A percentile compares a stretch with the other conserved stretches of the same genome.
phyloP scores from a whole-genome alignment of 1,140 invertebrate species.

The Aporrectodea caliginosa region DNA sequence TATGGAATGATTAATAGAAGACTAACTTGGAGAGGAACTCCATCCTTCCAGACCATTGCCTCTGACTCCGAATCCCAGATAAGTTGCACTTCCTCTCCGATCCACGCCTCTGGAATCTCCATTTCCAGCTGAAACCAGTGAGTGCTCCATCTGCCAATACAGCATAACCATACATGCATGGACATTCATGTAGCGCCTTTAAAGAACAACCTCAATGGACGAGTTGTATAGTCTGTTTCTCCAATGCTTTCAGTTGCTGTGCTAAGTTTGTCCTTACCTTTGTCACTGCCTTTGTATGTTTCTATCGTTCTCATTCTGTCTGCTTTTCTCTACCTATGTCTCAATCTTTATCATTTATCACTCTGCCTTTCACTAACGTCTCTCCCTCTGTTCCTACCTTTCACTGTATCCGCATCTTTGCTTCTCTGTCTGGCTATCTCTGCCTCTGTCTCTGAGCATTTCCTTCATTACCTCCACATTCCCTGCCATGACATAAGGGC shows the following conservation, averaged over 20 bases:
- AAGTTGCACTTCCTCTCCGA: constrained; percentile 42
- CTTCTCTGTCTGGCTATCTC: too few species aligned
- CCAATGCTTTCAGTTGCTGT: neutral
- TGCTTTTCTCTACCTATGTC: neutral
- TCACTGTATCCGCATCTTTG: too few species aligned
- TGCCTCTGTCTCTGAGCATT: too few species aligned
- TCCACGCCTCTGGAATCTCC: constrained; percentile 43
- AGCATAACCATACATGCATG: neutral
- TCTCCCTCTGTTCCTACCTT: too few species aligned
- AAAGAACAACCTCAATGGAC: constrained; percentile 11
- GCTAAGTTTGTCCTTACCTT: neutral
- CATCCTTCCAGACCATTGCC: constrained; percentile 48
- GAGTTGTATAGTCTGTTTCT: neutral
- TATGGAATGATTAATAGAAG: too few species aligned
- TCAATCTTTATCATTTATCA: too few species aligned
- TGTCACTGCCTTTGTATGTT: neutral
- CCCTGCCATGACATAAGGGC: too few species aligned
- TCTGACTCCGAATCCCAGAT: constrained; percentile 51
- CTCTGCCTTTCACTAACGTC: too few species aligned
- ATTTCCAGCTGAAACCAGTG: constrained; percentile 57
- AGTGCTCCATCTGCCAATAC: constrained; percentile 53
- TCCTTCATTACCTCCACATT: too few species aligned
- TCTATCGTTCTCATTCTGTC: neutral
- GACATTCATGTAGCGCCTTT: constrained; percentile 8
- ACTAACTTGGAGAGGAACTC: constrained; percentile 46